Conservation (phyloP, 2,113 vertebrate species). For the Caretta caretta region DNA sequence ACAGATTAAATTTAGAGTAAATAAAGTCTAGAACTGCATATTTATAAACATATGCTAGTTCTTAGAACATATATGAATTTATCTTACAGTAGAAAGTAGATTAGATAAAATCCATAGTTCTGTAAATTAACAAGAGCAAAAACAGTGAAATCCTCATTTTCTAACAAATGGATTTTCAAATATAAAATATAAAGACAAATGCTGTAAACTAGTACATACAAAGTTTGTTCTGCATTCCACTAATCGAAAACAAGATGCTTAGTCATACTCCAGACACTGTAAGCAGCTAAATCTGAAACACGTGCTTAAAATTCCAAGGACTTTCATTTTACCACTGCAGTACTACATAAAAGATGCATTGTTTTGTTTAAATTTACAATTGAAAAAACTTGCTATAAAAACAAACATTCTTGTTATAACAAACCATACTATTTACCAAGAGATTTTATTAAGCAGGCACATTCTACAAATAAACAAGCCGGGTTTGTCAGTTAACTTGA, state of each 20-base stretch:
- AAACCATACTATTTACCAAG: not conserved
- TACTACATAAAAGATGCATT: constrained; percentile 65
- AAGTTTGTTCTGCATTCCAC: constrained; percentile 50
- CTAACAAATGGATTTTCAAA: constrained; percentile 29
- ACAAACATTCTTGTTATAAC: constrained; percentile 2
- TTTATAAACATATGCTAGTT: not conserved
- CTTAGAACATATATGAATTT: not conserved
- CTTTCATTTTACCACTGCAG: constrained; percentile 58
- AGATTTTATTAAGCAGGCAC: not conserved
- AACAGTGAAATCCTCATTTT: not conserved
- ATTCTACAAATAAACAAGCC: not conserved
- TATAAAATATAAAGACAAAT: not conserved
- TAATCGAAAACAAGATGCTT: constrained; percentile 71
- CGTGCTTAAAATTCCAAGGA: constrained; percentile 72
- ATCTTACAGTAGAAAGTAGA: not conserved
- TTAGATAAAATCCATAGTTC: not conserved
- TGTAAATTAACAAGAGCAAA: constrained; percentile 15
- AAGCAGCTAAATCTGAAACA: constrained; percentile 72
- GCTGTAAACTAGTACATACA: constrained; percentile 15
- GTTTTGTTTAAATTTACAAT: constrained; percentile 53
- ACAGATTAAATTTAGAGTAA: not conserved
- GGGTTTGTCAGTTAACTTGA: not conserved
- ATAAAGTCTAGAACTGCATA: not conserved
- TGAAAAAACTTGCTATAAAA: constrained; percentile 28
- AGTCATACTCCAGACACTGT: constrained; percentile 71